Evolutionary conservation across 2,113 vertebrate species (phyloP).

Genomic region (Scolopax mira): DNA sequence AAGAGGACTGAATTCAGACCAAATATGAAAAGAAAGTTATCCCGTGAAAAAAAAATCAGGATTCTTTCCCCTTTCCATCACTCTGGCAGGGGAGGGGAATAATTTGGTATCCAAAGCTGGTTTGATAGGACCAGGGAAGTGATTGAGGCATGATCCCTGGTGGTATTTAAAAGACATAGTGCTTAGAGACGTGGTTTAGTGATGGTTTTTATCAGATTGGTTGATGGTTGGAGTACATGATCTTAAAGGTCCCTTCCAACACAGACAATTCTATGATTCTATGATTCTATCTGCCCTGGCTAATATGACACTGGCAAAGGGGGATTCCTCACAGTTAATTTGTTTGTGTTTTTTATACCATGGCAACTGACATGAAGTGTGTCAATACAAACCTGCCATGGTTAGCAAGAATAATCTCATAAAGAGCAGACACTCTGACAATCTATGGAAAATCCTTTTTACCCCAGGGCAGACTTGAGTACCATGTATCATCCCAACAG

Average conservation of each 20-base stretch:
- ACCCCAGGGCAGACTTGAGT: background rate
- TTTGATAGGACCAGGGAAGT: background rate
- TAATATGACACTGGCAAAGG: background rate
- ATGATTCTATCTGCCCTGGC: background rate
- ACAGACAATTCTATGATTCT: too few species aligned
- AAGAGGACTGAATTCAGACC: background rate
- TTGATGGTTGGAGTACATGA: too few species aligned
- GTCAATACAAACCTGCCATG: background rate
- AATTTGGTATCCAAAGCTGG: background rate
- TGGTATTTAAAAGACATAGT: too few species aligned
- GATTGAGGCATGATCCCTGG: too few species aligned
- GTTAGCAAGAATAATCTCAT: background rate
- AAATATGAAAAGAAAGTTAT: background rate
- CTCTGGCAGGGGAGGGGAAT: too few species aligned
- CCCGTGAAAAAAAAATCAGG: background rate
- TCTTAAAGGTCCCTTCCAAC: too few species aligned
- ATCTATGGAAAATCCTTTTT: background rate
- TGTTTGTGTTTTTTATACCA: background rate
- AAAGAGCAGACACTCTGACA: background rate
- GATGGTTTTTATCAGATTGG: too few species aligned
- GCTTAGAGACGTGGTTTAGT: too few species aligned
- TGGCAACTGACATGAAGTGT: background rate
- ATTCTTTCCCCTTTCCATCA: background rate
- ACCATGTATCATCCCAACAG: background rate
- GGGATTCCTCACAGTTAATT: rapidly evolving